Percentiles rank a stretch among this genome's conserved stretches.
Evolutionary conservation across 1,140 invertebrate species (phyloP).

Genomic region (Drosophila willistoni): DNA sequence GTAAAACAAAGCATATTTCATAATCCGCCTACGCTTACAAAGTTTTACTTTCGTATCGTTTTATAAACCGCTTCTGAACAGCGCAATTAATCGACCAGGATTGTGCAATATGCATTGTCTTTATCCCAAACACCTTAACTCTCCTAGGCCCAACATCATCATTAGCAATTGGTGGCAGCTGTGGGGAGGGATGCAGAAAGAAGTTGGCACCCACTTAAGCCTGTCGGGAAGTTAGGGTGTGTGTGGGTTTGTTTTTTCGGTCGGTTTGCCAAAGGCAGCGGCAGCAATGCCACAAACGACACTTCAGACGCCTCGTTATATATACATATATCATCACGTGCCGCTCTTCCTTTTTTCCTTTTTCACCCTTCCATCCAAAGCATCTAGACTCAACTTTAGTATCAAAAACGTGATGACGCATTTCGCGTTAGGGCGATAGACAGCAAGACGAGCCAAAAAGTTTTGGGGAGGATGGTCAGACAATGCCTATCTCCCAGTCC

Average conservation of each 20-base stretch:
- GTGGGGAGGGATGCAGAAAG: neutral
- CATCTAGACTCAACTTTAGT: conserved; percentile 17
- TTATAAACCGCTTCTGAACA: conserved; percentile 63
- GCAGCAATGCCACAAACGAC: conserved; percentile 4
- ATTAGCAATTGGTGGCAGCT: conserved; percentile 23
- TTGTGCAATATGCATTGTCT: conserved; percentile 15
- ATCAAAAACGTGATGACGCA: conserved; percentile 45
- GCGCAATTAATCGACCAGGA: conserved; percentile 69
- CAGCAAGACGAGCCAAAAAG: neutral
- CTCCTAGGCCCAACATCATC: neutral
- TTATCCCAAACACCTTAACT: neutral
- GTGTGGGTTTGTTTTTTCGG: neutral
- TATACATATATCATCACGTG: conserved; percentile 24
- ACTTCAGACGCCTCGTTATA: conserved; percentile 16
- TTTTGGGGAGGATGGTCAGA: conserved; percentile 10
- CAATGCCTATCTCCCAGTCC: neutral
- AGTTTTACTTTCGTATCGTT: conserved; percentile 47
- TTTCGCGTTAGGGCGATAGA: conserved; percentile 1
- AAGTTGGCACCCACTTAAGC: conserved; percentile 5
- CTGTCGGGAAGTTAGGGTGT: neutral
- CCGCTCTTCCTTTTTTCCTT: conserved; percentile 1
- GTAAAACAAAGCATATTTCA: conserved; percentile 62
- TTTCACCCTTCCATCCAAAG: neutral
- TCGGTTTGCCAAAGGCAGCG: conserved; percentile 12
- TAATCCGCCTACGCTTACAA: conserved; percentile 61